Evolutionary conservation across 2,797 vertebrate genomes (phyloP), one percentile per base, ranked within the genome.

Genomic region (Aphelocoma californica): DNA sequence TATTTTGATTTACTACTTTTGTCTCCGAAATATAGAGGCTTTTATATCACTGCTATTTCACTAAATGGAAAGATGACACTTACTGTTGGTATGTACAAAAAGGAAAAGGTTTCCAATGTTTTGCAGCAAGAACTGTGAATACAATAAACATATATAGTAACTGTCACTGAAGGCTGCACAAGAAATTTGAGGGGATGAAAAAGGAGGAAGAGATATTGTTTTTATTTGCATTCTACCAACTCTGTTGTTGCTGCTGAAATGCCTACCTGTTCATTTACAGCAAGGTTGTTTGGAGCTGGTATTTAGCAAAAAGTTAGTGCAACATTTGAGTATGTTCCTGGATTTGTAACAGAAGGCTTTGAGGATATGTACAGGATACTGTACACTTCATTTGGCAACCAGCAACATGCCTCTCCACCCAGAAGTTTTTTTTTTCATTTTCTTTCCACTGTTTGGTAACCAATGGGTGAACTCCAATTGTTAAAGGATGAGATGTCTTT

Each of bases 1-100:
- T 86, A 72, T 62, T 86, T 89, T 92, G 77, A 83, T 94, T 89
- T 93, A 80, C 44, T 91, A 18, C 81, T 87, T 91, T 91, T 50
- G 32, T 81, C 54, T 91, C 62, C n/a, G 36, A 88, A 92, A 86
- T 83, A 77, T 45, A 44, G 56, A 65, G 57, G 18, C 38, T 70
- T 82, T 36, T 69, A 45, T 51, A 85, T 91, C 61, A 73, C 36
- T 82, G 75, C 32, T 79, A 54, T 72, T 95, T 93, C 38, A 47
- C 34, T 44, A 58, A 34, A 84, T 31, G 60, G 71, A 87, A 95
- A 87, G 51, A 75, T 75, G 85, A 77, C 62, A 85, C 81, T 83
- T 67, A 54, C 32, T 71, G 42, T 51, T 81, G 53, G 44, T 36
- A 54, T 6, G 26, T 14, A 69, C 40, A 72, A 57, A 86, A 50